Evolutionary conservation across 2,888 invertebrate genomes (phyloP).

Genomic region (Agrypnus murinus): DNA sequence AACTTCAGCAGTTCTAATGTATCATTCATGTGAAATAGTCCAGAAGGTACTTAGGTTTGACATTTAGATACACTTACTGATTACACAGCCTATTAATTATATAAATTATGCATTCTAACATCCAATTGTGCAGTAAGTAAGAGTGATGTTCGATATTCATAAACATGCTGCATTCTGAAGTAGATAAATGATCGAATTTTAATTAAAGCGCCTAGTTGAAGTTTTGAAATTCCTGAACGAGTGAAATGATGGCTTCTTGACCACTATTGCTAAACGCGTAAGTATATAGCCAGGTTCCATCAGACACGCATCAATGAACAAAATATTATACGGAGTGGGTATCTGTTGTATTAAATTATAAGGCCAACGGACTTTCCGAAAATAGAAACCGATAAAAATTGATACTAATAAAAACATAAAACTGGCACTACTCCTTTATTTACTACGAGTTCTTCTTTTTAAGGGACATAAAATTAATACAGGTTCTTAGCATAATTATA

Average conservation of each 20-base stretch:
- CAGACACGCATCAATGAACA: conserved; percentile 40
- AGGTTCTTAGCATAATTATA: conserved; percentile 31
- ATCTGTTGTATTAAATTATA: conserved; percentile 22
- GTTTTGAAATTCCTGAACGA: no score
- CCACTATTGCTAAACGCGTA: not conserved
- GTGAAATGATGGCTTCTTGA: not conserved
- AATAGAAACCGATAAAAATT: conserved; percentile 31
- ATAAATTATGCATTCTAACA: no score
- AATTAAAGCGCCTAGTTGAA: not conserved
- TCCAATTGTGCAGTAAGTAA: no score
- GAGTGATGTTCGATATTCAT: no score
- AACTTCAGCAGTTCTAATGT: no score
- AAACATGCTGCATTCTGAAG: no score
- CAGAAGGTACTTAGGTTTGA: no score
- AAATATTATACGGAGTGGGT: conserved; percentile 30
- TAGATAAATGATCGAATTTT: not conserved
- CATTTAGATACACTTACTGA: no score
- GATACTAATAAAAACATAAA: conserved; percentile 25
- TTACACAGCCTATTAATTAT: no score
- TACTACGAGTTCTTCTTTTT: conserved; percentile 27
- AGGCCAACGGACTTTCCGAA: conserved; percentile 35
- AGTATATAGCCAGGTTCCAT: conserved; percentile 5
- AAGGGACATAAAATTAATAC: conserved; percentile 26
- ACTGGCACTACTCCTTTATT: conserved; percentile 27
- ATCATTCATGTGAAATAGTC: no score